phyloP scores from a whole-genome alignment of 2,797 vertebrate species.

The Neoniphon sammara region DNA sequence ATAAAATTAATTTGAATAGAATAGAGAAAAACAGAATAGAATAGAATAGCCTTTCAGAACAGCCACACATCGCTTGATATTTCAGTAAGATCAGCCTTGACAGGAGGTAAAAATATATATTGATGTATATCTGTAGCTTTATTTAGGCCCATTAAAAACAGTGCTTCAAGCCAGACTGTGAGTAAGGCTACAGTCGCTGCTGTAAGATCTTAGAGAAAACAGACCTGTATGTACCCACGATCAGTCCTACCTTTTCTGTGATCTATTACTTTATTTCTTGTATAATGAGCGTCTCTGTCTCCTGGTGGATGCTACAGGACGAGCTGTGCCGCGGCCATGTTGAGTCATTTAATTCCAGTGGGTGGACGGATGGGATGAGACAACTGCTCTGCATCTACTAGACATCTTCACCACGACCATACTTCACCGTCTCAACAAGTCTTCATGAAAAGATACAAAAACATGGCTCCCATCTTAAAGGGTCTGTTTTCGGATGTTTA shows the following conservation, averaged over 20 bases:
- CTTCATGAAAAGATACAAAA: neutral
- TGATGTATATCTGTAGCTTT: conserved; percentile 45
- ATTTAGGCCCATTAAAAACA: neutral
- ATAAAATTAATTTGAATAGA: too few species aligned
- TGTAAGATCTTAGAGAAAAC: neutral
- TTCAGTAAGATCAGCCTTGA: neutral
- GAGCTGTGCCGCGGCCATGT: conserved; percentile 72
- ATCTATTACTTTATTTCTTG: conserved; percentile 24
- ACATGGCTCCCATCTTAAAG: conserved; percentile 1
- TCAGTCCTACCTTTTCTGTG: too few species aligned
- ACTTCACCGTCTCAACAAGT: conserved; percentile 66
- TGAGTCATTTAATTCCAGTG: conserved; percentile 49
- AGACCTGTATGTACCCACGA: neutral
- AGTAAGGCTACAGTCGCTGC: neutral
- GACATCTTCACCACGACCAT: conserved; percentile 39
- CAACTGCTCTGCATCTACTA: conserved; percentile 39
- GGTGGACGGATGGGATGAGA: conserved; percentile 39
- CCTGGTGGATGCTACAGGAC: conserved; percentile 30
- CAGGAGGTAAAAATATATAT: neutral
- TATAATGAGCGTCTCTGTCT: conserved; percentile 13
- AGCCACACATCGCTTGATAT: neutral
- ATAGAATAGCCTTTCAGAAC: neutral
- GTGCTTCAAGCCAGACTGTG: neutral
- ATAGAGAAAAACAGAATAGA: neutral
- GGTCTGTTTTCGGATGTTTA: neutral